phyloP scores from a whole-genome alignment of 2,113 vertebrate species.

The Megaceryle maxima region DNA sequence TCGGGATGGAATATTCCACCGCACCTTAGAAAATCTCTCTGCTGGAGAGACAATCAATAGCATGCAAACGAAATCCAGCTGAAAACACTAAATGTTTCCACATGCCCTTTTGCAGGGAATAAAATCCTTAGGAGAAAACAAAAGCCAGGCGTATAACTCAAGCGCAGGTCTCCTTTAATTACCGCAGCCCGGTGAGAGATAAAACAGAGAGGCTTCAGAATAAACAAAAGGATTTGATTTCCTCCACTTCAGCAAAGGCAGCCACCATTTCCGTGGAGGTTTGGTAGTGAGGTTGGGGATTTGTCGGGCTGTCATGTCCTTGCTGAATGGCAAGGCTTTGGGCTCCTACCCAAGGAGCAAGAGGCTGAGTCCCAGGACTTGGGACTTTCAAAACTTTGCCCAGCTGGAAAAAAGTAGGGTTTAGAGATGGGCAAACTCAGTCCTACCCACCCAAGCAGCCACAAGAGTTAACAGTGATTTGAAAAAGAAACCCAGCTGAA shows the following conservation, averaged over 20 bases:
- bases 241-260: background rate
- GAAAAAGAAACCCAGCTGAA: background rate
- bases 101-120: slow-evolving; percentile 18
- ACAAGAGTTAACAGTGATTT: background rate
- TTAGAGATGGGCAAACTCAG: background rate
- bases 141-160: background rate
- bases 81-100: slow-evolving; percentile 21
- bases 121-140: slow-evolving; percentile 34
- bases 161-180: slow-evolving; percentile 62
- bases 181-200: slow-evolving; percentile 25
- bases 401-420: background rate
- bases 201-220: slow-evolving; percentile 51
- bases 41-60: slow-evolving; percentile 15
- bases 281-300: background rate
- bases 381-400: slow-evolving; percentile 26
- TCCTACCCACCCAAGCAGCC: background rate
- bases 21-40: background rate
- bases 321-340: background rate
- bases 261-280: background rate
- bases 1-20: slow-evolving; percentile 5
- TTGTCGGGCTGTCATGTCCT: background rate
- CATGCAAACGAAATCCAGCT: background rate
- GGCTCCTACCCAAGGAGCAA: background rate
- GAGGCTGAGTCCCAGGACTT: background rate
- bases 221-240: slow-evolving; percentile 47